phyloP scores from a whole-genome alignment of 2,113 vertebrate species.

The Silurus asotus region DNA sequence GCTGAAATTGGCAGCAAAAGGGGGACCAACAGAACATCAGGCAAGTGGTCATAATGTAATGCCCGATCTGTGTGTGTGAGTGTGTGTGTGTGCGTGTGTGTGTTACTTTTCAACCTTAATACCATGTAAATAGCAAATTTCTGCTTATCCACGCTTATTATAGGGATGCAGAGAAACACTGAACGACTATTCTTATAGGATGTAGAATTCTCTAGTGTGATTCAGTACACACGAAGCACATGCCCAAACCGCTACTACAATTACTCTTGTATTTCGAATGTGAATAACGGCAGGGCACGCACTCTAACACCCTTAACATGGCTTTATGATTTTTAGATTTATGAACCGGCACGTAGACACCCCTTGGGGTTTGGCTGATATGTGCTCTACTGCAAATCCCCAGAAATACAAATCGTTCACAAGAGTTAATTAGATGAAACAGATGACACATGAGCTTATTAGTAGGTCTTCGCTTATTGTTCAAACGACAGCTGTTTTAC shows the following conservation, averaged over 20 bases:
- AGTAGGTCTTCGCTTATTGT: slow-evolving; percentile 8
- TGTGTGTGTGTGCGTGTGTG: too few species aligned
- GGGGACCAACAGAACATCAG: too few species aligned
- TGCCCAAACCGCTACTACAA: not conserved
- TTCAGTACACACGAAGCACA: not conserved
- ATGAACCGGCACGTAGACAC: slow-evolving; percentile 4
- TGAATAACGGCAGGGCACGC: not conserved
- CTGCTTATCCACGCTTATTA: not conserved
- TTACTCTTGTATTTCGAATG: not conserved
- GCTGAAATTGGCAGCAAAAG: too few species aligned
- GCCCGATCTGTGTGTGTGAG: too few species aligned
- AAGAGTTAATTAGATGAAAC: slow-evolving; percentile 30
- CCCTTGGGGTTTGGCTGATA: slow-evolving; percentile 13
- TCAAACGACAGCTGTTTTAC: not conserved
- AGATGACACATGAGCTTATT: slow-evolving; percentile 28
- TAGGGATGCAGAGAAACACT: not conserved
- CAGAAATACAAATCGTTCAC: not conserved
- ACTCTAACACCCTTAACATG: not conserved
- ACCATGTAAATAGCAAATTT: not conserved
- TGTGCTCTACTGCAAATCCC: not conserved
- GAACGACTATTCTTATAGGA: not conserved
- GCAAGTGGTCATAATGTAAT: too few species aligned
- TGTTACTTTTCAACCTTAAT: not conserved
- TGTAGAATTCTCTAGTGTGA: not conserved
- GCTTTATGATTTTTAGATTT: slow-evolving; percentile 31